Base-by-base conservation (phyloP, 2,113 vertebrate genomes). In the Solenodon paradoxus region DNA sequence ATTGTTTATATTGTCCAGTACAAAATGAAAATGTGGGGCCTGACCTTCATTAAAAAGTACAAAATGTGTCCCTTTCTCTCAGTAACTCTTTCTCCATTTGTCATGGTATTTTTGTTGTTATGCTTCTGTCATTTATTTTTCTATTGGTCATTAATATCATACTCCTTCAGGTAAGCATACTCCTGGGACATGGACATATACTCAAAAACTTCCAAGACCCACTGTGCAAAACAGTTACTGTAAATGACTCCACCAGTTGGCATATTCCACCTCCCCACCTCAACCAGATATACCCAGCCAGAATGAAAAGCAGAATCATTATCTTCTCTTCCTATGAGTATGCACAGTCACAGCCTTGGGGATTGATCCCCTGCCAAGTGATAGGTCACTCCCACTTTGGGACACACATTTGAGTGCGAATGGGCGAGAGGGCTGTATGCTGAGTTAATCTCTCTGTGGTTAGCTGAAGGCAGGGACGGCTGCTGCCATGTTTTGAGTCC, bases 11-110 rank as follows among this genome's bases (percentile, higher is more conserved):
- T 11, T 55, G 9, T 0, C 6, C 55, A 91, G 30, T 88, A n/a
- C 17, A 79, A 77, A 83, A 61, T n/a, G 51, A 55, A 92, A 93
- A 68, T 79, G 47, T 83, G 7, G 19, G 9, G 20, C 55, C 30
- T 69, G 28, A 42, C 7, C 28, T 92, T 92, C 68, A 15, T 47
- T 68, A 20, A 88, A 89, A 93, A 66, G 35, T 35, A 42, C 8
- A 26, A 85, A 85, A 22, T 5, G 7, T 24, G 38, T 69, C n/a
- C 19, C 22, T 88, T 75, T n/a, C n/a, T n/a, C 71, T 24, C 24
- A 68, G 3, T 12, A 10, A 87, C 15, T 79, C 22, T 78, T 71
- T 80, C 38, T 92, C 53, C 11, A 47, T 20, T 24, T 80, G 16
- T 79, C 10, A 28, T 7, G 0, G 2, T 15, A 4, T 7, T 59